phyloP scores from a whole-genome alignment of 2,888 invertebrate species.

The Andrena trimmerana region DNA sequence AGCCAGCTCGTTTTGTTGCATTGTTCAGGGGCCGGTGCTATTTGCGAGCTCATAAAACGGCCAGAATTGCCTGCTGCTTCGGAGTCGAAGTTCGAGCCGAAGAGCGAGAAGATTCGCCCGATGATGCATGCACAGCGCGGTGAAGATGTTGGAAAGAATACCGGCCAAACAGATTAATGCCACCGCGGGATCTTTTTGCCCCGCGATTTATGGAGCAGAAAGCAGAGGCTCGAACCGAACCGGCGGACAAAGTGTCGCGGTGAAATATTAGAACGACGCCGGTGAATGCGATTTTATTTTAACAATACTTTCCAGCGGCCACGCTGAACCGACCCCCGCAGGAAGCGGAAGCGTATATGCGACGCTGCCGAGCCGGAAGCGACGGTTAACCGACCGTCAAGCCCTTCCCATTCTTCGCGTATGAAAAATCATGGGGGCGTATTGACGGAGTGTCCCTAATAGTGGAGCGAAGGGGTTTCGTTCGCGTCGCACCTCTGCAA shows the following conservation, averaged over 20 bases:
- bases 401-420: constrained; percentile 76
- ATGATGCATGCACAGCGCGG: neutral
- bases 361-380: constrained; percentile 74
- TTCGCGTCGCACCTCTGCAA: constrained; percentile 30
- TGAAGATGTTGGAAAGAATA: too few species aligned
- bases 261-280: constrained; percentile 4
- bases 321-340: constrained; percentile 28
- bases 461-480: constrained; percentile 22
- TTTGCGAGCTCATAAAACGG: constrained; percentile 46
- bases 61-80: constrained; percentile 11
- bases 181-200: neutral
- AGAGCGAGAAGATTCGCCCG: neutral
- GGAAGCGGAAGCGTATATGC: constrained; percentile 68
- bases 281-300: constrained; percentile 21
- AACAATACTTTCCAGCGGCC: constrained; percentile 31
- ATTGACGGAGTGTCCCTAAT: constrained; percentile 58
- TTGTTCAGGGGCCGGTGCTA: constrained; percentile 41
- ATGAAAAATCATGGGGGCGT: constrained; percentile 74
- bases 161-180: too few species aligned
- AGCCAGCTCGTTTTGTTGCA: constrained; percentile 56
- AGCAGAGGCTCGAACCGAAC: neutral
- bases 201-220: neutral
- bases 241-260: neutral
- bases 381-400: constrained; percentile 77
- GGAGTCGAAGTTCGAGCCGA: constrained; percentile 2